Conservation (phyloP, 2,113 vertebrate genomes). For the Acinonyx jubatus region DNA sequence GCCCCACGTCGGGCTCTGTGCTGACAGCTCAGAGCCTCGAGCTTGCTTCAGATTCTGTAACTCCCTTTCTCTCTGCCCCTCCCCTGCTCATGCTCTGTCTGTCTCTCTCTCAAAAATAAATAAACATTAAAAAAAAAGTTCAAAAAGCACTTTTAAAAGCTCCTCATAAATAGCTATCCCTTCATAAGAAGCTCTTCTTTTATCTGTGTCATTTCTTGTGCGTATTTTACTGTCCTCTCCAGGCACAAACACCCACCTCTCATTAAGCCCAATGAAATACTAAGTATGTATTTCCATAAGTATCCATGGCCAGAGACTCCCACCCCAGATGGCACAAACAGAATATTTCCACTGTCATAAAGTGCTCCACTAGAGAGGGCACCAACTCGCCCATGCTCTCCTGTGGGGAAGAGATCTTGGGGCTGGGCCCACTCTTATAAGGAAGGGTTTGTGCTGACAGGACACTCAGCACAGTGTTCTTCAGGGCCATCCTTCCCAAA, state of each 20-base stretch:
- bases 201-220: rapidly evolving
- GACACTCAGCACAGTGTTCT: neutral
- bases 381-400: neutral
- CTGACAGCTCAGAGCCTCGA: too few species aligned
- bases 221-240: neutral
- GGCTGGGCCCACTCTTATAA: neutral
- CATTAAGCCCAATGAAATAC: neutral
- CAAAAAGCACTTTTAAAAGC: neutral
- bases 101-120: too few species aligned
- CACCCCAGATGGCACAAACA: neutral
- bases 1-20: too few species aligned
- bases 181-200: neutral
- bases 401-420: neutral
- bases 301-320: neutral
- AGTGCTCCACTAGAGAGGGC: too few species aligned
- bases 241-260: neutral
- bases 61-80: too few species aligned
- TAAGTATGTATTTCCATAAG: neutral
- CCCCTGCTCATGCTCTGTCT: too few species aligned
- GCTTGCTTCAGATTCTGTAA: too few species aligned
- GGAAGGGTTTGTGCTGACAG: rapidly evolving
- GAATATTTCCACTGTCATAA: neutral
- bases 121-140: too few species aligned
- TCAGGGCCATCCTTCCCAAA: neutral
- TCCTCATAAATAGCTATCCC: neutral